phyloP scores from a whole-genome alignment of 2,113 vertebrate species.

The Benitochromis conjunctus region DNA sequence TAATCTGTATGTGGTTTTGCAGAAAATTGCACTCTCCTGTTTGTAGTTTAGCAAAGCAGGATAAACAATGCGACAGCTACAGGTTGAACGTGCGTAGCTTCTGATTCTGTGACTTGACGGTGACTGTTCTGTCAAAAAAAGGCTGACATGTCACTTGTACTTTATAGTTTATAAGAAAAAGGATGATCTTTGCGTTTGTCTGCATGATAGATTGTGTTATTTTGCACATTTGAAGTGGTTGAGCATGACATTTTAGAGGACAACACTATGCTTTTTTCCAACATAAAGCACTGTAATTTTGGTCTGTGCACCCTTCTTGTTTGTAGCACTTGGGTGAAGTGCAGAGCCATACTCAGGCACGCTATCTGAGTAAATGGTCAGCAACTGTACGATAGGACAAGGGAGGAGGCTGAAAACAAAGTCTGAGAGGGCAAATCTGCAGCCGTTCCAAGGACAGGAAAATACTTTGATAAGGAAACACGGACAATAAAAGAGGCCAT shows the following conservation, averaged over 20 bases:
- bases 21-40: not conserved
- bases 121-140: not conserved
- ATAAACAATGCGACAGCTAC: not conserved
- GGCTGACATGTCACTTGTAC: not conserved
- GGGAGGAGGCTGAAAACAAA: not conserved
- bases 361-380: not conserved
- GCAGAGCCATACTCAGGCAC: not conserved
- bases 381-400: not conserved
- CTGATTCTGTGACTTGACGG: not conserved
- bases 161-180: not conserved
- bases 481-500: not conserved
- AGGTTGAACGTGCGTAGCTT: not conserved
- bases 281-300: not conserved
- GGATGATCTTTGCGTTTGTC: not conserved
- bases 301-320: not conserved
- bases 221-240: not conserved
- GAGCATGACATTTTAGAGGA: not conserved
- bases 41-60: not conserved
- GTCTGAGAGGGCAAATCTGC: not conserved
- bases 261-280: not conserved
- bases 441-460: constrained; percentile 38
- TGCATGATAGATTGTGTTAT: not conserved
- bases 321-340: not conserved
- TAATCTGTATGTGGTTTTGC: not conserved
- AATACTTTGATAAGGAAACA: constrained; percentile 29